Percentiles rank a stretch among this genome's conserved stretches.
phyloP scores from a whole-genome alignment of 2,797 vertebrate genomes.

The Thamnophis elegans region DNA sequence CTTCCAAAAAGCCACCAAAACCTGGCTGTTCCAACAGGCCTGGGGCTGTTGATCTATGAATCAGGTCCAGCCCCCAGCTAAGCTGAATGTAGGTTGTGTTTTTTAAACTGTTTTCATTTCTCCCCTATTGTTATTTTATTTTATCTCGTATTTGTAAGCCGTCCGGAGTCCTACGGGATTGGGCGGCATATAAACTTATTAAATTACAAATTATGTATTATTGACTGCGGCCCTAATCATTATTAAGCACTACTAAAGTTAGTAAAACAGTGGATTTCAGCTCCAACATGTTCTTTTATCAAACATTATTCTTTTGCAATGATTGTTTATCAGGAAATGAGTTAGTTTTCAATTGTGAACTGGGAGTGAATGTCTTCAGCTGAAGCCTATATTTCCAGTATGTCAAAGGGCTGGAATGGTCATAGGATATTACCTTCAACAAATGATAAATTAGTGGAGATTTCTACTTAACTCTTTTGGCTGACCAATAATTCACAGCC shows the following conservation, averaged over 20 bases:
- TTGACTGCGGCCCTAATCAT: background rate
- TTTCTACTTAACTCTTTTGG: background rate
- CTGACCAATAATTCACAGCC: background rate
- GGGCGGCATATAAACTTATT: too few relatives aligned
- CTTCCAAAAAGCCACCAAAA: too few relatives aligned
- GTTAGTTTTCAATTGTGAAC: background rate
- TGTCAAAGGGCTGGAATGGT: background rate
- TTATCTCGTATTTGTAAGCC: too few relatives aligned
- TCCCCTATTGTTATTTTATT: too few relatives aligned
- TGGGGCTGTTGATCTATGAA: too few relatives aligned
- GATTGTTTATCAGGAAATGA: conserved; percentile 11
- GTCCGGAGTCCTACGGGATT: too few relatives aligned
- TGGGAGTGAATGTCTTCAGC: background rate
- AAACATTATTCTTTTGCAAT: conserved; percentile 4
- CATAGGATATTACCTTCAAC: background rate
- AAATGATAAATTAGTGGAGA: background rate
- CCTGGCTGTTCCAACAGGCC: too few relatives aligned
- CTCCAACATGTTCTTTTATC: background rate
- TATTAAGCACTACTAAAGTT: background rate
- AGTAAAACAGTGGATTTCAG: background rate
- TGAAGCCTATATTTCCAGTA: background rate
- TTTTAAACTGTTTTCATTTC: too few relatives aligned
- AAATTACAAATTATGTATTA: too few relatives aligned
- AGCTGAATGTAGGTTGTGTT: too few relatives aligned
- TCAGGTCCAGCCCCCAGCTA: too few relatives aligned